A percentile compares a stretch with the other conserved stretches of the same genome.
These are phyloP conservation scores for Passerina amoena DNA, from an alignment of 2,113 vertebrate genomes.

Conservation along the genomic window DNA sequence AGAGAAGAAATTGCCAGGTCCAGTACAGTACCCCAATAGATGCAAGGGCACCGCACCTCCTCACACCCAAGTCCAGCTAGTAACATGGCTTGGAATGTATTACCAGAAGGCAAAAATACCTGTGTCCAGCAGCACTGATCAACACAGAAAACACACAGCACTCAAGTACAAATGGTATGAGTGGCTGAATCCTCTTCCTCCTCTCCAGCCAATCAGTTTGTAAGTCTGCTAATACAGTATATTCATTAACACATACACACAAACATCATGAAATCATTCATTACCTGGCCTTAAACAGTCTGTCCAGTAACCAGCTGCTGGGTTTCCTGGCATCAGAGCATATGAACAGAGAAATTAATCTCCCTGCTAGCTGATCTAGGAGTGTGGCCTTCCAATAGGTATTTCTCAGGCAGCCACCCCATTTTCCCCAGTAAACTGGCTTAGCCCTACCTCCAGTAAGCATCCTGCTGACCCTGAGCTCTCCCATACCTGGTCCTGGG, in stretches of 20 bases:
- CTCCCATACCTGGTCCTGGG: fast-evolving
- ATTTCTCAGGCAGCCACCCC: fast-evolving
- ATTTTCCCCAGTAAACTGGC: background rate
- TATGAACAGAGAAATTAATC: background rate
- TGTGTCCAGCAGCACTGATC: fast-evolving
- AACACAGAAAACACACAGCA: background rate
- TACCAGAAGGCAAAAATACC: background rate
- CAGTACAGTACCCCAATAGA: fast-evolving
- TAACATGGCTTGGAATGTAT: background rate
- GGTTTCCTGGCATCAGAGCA: background rate
- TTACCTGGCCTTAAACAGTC: background rate
- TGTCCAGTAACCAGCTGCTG: background rate
- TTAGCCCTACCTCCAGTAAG: background rate
- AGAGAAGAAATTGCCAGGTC: background rate
- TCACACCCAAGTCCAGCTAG: background rate
- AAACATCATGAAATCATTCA: background rate
- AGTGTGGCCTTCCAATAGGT: fast-evolving
- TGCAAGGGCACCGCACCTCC: fast-evolving
- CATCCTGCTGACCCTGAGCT: fast-evolving
- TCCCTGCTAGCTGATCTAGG: background rate
- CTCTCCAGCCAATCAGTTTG: background rate
- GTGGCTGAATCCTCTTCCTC: background rate
- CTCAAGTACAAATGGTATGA: fast-evolving
- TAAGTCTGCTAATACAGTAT: background rate
- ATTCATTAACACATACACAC: fast-evolving